These are phyloP conservation scores for Pseudomugil tenellus DNA, from an alignment of 2,797 vertebrate species.

Conservation along the genomic window DNA sequence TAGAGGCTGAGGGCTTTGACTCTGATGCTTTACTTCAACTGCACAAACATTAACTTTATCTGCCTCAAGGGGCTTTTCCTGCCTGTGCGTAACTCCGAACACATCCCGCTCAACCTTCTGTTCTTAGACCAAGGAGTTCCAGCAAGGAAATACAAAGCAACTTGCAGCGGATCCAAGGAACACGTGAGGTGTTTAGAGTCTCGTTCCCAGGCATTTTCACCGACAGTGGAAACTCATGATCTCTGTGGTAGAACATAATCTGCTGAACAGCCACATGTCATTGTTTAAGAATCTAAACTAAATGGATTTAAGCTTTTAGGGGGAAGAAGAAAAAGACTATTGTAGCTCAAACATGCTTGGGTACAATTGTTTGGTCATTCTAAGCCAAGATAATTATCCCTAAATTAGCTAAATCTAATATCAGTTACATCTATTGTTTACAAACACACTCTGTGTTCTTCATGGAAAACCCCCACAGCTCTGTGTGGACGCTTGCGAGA, in stretches of 20 bases:
- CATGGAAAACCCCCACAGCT: constrained; percentile 29
- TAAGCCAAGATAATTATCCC: constrained; percentile 19
- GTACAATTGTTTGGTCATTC: constrained; percentile 17
- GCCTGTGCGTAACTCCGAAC: not conserved
- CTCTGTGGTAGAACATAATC: constrained; percentile 30
- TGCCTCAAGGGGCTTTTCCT: not conserved
- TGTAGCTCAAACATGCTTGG: constrained; percentile 1
- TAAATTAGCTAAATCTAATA: constrained; percentile 38
- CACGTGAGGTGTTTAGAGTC: constrained; percentile 25
- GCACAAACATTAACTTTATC: not conserved
- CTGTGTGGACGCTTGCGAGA: constrained; percentile 16
- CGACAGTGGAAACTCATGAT: constrained; percentile 1
- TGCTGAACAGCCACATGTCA: too few species aligned
- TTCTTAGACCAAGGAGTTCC: not conserved
- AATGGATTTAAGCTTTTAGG: not conserved
- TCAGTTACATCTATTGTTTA: constrained; percentile 29
- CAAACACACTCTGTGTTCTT: constrained; percentile 27
- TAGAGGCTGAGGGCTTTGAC: not conserved
- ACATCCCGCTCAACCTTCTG: not conserved
- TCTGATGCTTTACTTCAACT: not conserved
- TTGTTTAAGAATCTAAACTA: too few species aligned
- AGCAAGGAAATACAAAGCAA: not conserved
- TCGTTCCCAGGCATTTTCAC: not conserved
- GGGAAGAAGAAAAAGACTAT: constrained; percentile 5
- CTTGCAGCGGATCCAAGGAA: constrained; percentile 8